These are phyloP conservation scores for Ptychodera flava DNA, from an alignment of 35 echinoderm and acorn worm species.

Conservation along the genomic window DNA sequence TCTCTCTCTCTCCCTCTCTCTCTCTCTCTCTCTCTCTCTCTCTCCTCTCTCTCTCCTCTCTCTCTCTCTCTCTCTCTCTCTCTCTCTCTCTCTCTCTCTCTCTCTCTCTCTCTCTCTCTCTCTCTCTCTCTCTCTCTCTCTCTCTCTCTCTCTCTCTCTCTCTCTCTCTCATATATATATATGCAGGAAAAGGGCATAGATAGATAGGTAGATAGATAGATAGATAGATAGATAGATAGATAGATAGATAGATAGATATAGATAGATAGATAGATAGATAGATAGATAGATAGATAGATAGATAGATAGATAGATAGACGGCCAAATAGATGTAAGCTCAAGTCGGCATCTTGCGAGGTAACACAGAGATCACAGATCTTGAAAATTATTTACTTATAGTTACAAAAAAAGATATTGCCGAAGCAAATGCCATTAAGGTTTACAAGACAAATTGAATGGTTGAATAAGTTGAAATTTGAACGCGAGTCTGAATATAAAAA, in stretches of 20 bases:
- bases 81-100: no score
- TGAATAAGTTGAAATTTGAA: neutral
- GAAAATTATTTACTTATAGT: neutral
- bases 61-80: no score
- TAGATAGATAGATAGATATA: neutral
- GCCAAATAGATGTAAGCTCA: neutral
- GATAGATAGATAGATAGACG: neutral
- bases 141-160: no score
- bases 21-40: no score
- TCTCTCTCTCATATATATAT: no score
- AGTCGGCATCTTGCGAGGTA: neutral
- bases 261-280: neutral
- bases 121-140: no score
- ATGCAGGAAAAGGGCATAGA: no score
- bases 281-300: neutral
- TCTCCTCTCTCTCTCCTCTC: no score
- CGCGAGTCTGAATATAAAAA: neutral
- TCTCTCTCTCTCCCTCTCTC: no score
- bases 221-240: neutral
- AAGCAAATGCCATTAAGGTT: no score
- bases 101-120: no score
- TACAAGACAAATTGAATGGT: no score
- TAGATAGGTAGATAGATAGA: neutral
- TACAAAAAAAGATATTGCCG: neutral
- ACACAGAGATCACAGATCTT: neutral